Evolutionary conservation across 2,797 vertebrate species (phyloP).

Genomic region (Leucoraja ocellata): DNA sequence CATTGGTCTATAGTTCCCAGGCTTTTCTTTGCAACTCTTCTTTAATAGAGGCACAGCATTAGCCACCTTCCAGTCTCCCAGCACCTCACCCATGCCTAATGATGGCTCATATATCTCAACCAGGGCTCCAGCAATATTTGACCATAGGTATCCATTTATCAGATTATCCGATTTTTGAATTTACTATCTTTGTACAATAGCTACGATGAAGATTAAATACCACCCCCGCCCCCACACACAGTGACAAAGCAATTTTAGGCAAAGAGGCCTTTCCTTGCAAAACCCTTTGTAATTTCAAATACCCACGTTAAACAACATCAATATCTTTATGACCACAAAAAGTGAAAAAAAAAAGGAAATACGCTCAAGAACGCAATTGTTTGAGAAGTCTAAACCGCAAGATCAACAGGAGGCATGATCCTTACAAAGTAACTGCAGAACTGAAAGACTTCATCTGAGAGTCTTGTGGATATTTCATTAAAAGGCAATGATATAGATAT

Average conservation of each 20-base stretch:
- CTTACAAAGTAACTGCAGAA: not conserved
- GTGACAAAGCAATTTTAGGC: not conserved
- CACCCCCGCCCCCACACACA: not conserved
- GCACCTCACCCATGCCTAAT: no score
- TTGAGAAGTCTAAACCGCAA: not conserved
- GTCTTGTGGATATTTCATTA: not conserved
- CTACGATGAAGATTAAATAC: not conserved
- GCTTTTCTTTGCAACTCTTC: no score
- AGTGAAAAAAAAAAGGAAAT: not conserved
- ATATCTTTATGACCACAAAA: not conserved
- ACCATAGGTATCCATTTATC: not conserved
- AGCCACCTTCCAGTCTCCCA: no score
- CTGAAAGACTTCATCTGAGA: not conserved
- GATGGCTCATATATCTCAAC: no score
- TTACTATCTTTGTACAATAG: not conserved
- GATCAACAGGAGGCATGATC: not conserved
- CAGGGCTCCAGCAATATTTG: no score
- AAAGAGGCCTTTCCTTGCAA: not conserved
- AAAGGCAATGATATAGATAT: not conserved
- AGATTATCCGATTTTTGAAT: not conserved
- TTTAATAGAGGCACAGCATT: no score
- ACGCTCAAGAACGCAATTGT: not conserved
- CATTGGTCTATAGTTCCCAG: no score
- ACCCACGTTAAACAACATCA: not conserved
- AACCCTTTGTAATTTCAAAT: not conserved